Base-by-base conservation (phyloP, 2,888 invertebrate genomes). In the Folsomia candida region DNA sequence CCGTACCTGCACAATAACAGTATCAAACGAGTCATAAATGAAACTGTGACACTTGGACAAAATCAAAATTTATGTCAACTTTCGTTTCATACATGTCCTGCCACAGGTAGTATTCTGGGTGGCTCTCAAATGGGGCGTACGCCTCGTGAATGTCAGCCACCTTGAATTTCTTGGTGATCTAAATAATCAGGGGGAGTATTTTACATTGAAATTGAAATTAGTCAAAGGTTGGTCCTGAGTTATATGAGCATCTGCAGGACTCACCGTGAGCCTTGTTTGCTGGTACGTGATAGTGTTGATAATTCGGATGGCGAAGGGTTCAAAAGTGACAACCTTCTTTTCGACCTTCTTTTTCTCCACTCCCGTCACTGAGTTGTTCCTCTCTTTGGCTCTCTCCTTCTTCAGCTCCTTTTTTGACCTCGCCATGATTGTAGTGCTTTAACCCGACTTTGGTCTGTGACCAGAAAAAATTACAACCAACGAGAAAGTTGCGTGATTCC, bases 51-150 rank as follows among this genome's bases (percentile, higher is more conserved):
- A n/a, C 18, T 47, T 47, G 9, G 47, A 47, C 9, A 9, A 47
- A 47, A 47, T 47, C 47, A 47, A 47, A 47, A 47, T 54, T 20
- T 22, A 54, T n/a, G 22, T 54, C 14, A 37, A 9, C 14, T 37
- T 37, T 37, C 11, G 18, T 20, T 20, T 54, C 6, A 14, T 54
- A 69, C 67, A 74, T 71, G 37, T 74, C 71, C 60, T 69, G 68
- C 74, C 74, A 74, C 0, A 74, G 59, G 29, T 74, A 74, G 26
- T 65, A 71, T 60, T 74, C 74, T 58, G 57, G 51, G 20, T 59
- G 54, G 26, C n/a, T 22, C 3, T 54, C 51, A 27, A 51, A 65
- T 3, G 54, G 54, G 4, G 26, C 3, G 51, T 65, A 65, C 2
- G 65, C 65, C 2, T 18, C 51, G 14, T 65, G 65, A 51, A 65